Conservation (phyloP, 2,888 invertebrate species). For the Mesorhabditis sp. region DNA sequence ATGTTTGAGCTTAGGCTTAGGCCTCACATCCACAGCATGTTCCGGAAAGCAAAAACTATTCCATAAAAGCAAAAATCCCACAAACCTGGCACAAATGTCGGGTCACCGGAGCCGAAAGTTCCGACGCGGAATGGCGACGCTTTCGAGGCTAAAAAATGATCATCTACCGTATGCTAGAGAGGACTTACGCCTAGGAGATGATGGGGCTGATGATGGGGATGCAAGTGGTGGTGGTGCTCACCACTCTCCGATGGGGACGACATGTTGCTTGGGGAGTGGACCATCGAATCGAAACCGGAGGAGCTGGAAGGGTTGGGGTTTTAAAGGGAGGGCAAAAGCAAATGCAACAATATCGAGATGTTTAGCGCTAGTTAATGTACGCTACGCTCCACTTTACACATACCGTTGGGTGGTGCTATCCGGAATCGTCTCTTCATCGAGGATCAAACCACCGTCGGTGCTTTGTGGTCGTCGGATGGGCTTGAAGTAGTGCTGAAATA, state of each 20-base stretch:
- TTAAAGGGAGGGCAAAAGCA: too few relatives aligned
- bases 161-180: background rate
- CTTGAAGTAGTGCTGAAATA: background rate
- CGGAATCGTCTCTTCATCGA: background rate
- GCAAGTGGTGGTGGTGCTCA: background rate
- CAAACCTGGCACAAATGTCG: constrained; percentile 4
- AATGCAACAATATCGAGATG: too few relatives aligned
- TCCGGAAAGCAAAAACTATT: background rate
- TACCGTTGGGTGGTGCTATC: constrained; percentile 3
- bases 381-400: background rate
- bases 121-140: background rate
- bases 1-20: too few relatives aligned
- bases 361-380: too few relatives aligned
- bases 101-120: background rate
- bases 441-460: background rate
- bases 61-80: background rate
- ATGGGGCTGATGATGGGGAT: too few relatives aligned
- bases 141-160: background rate
- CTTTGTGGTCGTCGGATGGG: background rate
- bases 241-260: constrained; percentile 3
- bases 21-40: background rate
- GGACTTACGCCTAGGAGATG: background rate
- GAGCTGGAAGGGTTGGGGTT: background rate
- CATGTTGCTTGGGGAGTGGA: background rate
- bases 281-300: background rate